Base-by-base conservation (phyloP, 2,888 invertebrate species). In the Cyclophora albipunctata region DNA sequence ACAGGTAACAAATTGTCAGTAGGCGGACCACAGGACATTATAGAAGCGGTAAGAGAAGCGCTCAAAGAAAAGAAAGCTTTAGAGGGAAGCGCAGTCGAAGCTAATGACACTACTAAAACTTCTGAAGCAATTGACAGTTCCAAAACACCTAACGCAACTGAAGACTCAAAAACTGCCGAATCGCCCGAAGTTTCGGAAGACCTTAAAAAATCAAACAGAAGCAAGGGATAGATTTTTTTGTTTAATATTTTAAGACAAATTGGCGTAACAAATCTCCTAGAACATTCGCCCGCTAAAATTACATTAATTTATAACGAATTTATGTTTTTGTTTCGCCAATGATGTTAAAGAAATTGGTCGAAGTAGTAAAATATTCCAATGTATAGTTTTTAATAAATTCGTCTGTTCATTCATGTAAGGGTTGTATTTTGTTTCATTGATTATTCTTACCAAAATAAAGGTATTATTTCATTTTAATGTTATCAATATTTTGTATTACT, bases 1-100 rank as follows among this genome's bases (percentile, higher is more conserved):
- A 57, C 84, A 93, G 93, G 93, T 77, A 91, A 90, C 63, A 93
- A 93, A 82, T 76, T 90, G 60, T 90, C 91, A 58, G 86, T 91
- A 66, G 79, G 85, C 40, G 92, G 91, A 61, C 90, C 91, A 4
- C 80, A 90, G 45, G 81, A 91, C 53, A 67, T 92, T 61, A 87
- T 93, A 60, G 89, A 92, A 57, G 90, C 91, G 4, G 90, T 93
- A 54, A 90, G 90, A 62, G 84, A 89, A 69, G 92, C 91, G 33
- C 74, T 93, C 52, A 85, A 78, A 64, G 86, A 89, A 60, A 88
- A 90, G 81, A 84, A 87, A 58, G 66, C 79, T 42, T 67, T 81
- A 33, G 72, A 73, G 42, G 70, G 71, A 2, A 50, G 63, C 42
- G 7, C 52, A 5, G 20, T 20, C 20, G 20, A 20, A 20, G 20